Evolutionary conservation across 2,113 vertebrate genomes (phyloP), one percentile per base, ranked within the genome.

Genomic region (Charina bottae): DNA sequence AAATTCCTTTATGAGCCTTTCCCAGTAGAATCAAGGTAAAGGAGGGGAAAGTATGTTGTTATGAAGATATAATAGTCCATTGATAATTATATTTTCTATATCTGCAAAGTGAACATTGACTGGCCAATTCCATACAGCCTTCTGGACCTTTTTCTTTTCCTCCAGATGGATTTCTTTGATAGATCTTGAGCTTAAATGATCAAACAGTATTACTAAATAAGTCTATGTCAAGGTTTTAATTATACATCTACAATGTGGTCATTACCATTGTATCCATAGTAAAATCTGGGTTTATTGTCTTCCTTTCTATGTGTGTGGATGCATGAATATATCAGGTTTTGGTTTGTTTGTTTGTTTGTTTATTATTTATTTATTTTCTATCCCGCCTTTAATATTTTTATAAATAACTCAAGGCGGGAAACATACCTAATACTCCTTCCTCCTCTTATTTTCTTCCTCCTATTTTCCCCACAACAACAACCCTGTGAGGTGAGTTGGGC

Each of bases 1-100:
- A 99, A 99, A 96, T 99, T 99, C 94, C 98, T 99, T 64, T 99
- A 99, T 92, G 99, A 99, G 93, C 99, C 99, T 26, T 99, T 99
- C 94, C 99, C 99, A 84, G 99, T 99, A 19, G 99, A 99, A 97
- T 99, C 99, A 95, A 99, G 99, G 99, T 99, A 93, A 95, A 89
- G 9, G 2, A 3, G 17, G 2, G 2, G 26, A 33, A 19, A 12
- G 7, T 37, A 24, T 24, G 26, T 42, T 62, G 3, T 28, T 64
- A 37, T 83, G 42, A 53, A 58, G 8, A 26, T 53, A n/a, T 8
- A 4, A 59, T 12, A 33, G 33, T 60, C 11, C 49, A 28, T 54
- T 78, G n/a, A 2, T 7, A 17, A 60, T 12, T 86, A n/a, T 62
- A 15, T 91, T 91, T 24, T n/a, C 19, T 49, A 0, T 17, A 54